A percentile compares a stretch with the other conserved stretches of the same genome.
Conservation (phyloP, 2,797 vertebrate genomes). For the Gambelia wislizenii region DNA sequence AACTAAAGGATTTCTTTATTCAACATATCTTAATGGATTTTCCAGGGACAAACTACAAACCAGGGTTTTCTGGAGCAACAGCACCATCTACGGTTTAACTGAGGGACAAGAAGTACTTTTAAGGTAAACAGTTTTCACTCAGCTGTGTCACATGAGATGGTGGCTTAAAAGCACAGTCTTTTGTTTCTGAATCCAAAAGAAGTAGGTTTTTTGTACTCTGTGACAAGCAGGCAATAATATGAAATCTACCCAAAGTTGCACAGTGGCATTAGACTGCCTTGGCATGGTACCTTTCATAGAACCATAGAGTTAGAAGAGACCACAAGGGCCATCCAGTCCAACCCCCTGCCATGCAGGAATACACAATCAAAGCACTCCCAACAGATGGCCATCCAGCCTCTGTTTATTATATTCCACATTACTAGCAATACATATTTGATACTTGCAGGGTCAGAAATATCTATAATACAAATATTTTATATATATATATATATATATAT, state of each 20-base stretch:
- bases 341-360: too few relatives aligned
- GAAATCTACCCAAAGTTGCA: not conserved
- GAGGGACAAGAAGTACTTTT: not conserved
- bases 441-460: too few relatives aligned
- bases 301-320: too few relatives aligned
- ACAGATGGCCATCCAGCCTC: too few relatives aligned
- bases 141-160: not conserved
- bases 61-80: slow-evolving; percentile 13
- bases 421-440: too few relatives aligned
- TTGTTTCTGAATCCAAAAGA: not conserved
- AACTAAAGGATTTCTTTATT: slow-evolving; percentile 45
- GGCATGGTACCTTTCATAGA: not conserved
- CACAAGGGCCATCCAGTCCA: too few relatives aligned
- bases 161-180: not conserved
- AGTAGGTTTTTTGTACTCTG: not conserved
- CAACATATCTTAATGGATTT: slow-evolving; percentile 39
- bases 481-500: too few relatives aligned
- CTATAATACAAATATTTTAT: too few relatives aligned
- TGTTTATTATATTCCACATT: too few relatives aligned
- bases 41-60: not conserved
- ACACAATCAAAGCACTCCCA: too few relatives aligned
- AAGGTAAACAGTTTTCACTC: not conserved
- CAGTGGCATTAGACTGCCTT: not conserved
- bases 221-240: not conserved
- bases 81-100: slow-evolving; percentile 65